Percentiles rank a stretch among this genome's conserved stretches.
phyloP scores from a whole-genome alignment of 2,888 invertebrate species.

The Alloplasta piceator region DNA sequence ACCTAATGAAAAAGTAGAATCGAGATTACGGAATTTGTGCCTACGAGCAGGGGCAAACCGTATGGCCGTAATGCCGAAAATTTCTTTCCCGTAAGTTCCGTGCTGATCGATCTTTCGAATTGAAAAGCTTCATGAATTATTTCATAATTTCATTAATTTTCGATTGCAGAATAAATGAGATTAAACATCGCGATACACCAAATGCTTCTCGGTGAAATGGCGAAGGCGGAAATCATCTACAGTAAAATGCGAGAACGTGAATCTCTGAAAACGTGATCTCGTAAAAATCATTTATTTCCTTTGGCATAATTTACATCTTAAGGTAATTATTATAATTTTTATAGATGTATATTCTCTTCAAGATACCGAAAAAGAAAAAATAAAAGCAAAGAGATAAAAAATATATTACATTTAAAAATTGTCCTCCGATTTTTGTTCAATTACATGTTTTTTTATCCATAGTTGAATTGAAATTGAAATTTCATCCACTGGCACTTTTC shows the following conservation, averaged over 20 bases:
- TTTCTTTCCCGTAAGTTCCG: constrained; percentile 2
- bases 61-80: background rate
- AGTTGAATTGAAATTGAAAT: constrained; percentile 1
- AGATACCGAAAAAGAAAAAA: background rate
- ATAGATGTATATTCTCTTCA: background rate
- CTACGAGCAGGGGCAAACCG: background rate
- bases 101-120: background rate
- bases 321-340: background rate
- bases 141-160: background rate
- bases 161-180: background rate
- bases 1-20: background rate
- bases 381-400: no score
- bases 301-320: background rate
- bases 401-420: background rate
- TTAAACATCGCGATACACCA: background rate
- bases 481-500: background rate
- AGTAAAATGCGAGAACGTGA: no score
- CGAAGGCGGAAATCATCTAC: background rate
- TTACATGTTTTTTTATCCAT: background rate
- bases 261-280: background rate
- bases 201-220: background rate
- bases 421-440: background rate
- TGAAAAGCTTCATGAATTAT: background rate
- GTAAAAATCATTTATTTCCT: background rate
- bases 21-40: constrained; percentile 1